Base-by-base conservation (phyloP, 2,797 vertebrate species). In the Gastrophryne carolinensis region DNA sequence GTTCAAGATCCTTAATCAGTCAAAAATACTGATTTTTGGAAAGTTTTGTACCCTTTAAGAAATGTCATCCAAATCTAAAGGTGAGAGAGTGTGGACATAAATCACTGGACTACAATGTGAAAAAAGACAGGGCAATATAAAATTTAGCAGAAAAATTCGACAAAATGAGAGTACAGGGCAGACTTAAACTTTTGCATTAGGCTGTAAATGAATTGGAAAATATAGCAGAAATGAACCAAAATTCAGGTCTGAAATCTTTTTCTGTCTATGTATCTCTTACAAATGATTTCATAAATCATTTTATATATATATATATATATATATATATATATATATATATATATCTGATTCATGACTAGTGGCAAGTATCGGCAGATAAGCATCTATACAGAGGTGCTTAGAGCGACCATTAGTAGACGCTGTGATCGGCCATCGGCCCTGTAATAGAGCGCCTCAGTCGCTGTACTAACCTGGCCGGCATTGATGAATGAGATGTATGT, bases 31-130 rank as follows among this genome's bases (percentile, higher is more conserved):
- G 65, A 54, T 44, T 57, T 75, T 76, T 57, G 9, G 47, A 76
- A 47, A 35, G 41, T 50, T 17, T 54, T 35, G 47, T 69, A 76
- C 65, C 65, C 65, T 76, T 69, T 76, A 44, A n/a, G 64, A 76
- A 76, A 76, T 76, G 73, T 57, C 73, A 76, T 76, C 65, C 34
- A 44, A 47, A 69, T 62, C 44, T 62, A 26, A 76, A 76, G 65
- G 73, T 54, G 34, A 15, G 32, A 69, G 27, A 69, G 65, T 34
- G 65, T 29, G 44, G 32, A 34, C 65, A 76, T 76, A 76, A 76
- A 76, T 76, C 73, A 69, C 44, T 61, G 35, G 39, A 52, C 65
- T 62, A 62, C 41, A 76, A 69, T 54, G 50, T 62, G 53, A n/a
- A 68, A 62, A 35, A 53, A 76, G 73, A 69, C 65, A 69, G 50